Conservation (phyloP, 37 sponge, comb jelly and placozoan species). For the Lycopodina hypogea region DNA sequence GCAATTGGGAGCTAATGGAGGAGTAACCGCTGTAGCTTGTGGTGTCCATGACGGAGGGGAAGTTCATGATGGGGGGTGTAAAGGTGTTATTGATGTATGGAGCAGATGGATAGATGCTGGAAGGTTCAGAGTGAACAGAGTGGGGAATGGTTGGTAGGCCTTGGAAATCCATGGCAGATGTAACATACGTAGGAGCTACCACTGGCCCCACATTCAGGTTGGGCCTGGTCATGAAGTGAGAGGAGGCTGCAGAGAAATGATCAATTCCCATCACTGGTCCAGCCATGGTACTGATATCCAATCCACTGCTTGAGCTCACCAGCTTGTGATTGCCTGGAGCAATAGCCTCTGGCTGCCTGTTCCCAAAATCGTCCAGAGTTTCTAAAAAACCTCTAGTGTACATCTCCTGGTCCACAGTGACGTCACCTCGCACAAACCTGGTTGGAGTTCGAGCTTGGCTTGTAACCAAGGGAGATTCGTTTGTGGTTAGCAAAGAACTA, state of each 20-base stretch:
- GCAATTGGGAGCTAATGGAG: background rate
- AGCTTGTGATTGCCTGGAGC: background rate
- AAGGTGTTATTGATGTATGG: background rate
- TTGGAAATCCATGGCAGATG: constrained; percentile 45
- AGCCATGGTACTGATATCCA: background rate
- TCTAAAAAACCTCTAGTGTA: constrained; percentile 81
- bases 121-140: constrained; percentile 15
- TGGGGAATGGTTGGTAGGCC: constrained; percentile 26
- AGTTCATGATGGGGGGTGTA: constrained; percentile 18
- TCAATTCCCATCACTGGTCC: background rate
- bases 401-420: constrained; percentile 77
- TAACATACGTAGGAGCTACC: constrained; percentile 72
- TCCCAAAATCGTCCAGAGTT: constrained; percentile 28
- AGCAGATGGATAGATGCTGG: background rate
- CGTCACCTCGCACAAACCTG: constrained; percentile 21
- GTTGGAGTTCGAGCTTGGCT: constrained; percentile 36
- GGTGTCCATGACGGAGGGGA: background rate
- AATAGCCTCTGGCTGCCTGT: constrained; percentile 3
- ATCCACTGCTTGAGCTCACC: background rate
- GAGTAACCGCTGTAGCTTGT: background rate
- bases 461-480: constrained; percentile 16
- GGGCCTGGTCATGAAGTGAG: constrained; percentile 1
- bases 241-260: background rate
- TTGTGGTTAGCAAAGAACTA: constrained; percentile 21
- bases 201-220: constrained; percentile 53